Percentiles rank a stretch among this genome's conserved stretches.
phyloP scores from a whole-genome alignment of 2,797 vertebrate species.

The Aselliscus stoliczkanus region DNA sequence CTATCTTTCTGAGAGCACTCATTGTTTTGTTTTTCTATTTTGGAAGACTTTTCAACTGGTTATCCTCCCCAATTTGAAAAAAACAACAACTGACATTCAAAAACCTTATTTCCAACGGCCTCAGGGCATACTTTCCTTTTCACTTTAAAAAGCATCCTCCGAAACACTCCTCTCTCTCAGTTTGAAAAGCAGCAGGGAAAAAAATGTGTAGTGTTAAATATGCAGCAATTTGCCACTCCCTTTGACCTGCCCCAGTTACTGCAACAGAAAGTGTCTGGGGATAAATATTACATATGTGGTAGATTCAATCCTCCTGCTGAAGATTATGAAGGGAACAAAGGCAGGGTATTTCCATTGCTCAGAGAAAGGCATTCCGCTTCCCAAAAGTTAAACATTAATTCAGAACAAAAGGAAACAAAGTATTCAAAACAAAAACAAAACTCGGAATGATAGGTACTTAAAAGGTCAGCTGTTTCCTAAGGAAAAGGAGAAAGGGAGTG shows the following conservation, averaged over 20 bases:
- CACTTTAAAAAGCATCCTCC: conserved; percentile 6
- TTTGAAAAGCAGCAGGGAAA: conserved; percentile 22
- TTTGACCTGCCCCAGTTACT: not conserved
- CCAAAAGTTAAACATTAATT: not conserved
- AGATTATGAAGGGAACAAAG: not conserved
- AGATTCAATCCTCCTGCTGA: not conserved
- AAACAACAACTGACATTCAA: not conserved
- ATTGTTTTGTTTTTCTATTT: conserved; percentile 22
- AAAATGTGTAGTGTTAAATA: not conserved
- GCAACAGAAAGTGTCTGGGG: not conserved
- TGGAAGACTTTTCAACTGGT: not conserved
- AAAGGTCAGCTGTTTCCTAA: not conserved
- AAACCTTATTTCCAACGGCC: not conserved
- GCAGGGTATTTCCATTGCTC: not conserved
- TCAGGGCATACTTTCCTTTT: not conserved
- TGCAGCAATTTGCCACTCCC: not conserved
- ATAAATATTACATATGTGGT: not conserved
- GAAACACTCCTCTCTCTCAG: not conserved
- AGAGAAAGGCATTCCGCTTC: not conserved
- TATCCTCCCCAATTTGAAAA: not conserved
- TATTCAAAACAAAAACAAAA: not conserved
- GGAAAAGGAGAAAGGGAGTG: not conserved
- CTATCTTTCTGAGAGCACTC: conserved; percentile 1
- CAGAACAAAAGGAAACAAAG: not conserved
- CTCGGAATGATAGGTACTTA: not conserved